Base-by-base conservation (phyloP, 2,113 vertebrate genomes). In the Saiga tatarica region DNA sequence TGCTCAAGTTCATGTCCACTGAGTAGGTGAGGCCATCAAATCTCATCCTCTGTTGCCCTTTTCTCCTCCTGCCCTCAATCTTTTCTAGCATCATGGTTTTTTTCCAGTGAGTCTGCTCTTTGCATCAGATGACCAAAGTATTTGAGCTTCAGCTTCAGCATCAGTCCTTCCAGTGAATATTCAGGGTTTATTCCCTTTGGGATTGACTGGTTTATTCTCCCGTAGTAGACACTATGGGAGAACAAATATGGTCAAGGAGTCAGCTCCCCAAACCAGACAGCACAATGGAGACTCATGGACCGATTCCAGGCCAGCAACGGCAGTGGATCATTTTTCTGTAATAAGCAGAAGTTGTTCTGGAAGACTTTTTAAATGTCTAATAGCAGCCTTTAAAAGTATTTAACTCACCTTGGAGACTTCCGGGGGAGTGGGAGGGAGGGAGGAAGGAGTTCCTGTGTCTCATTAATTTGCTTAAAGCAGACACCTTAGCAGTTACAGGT, bases 201-300 rank as follows among this genome's bases (percentile, higher is more conserved):
- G 71, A 76, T 42, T 7, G 71, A 76, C 39, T 26, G 39, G 39
- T 74, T 74, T 74, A 5, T 21, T 39, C 67, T 39, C 71, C 36
- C 71, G 0, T 42, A 76, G 92, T 53, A 74, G 50, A 60, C 42
- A 47, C 9, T 78, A 13, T 62, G 42, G 50, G 62, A 97, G 95
- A 93, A 94, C 64, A 97, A 90, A 86, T 67, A 88, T 79, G n/a
- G 36, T 53, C 53, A 89, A 55, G 47, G n/a, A 94, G 86, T 93
- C 76, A 78, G 50, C 64, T 89, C 11, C 79, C 30, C 33, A 17
- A 81, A 86, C 13, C 33, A 74, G 84, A 30, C 64, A 90, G 21
- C 4, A 3, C 16, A 2, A 1, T n/a, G 33, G 47, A 67, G 78
- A 62, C 12, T 78, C 1, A 5, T 8, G 42, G 62, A 42, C 86